Base-by-base conservation (phyloP, 2,888 invertebrate species). In the Caenorhabditis sp. region DNA sequence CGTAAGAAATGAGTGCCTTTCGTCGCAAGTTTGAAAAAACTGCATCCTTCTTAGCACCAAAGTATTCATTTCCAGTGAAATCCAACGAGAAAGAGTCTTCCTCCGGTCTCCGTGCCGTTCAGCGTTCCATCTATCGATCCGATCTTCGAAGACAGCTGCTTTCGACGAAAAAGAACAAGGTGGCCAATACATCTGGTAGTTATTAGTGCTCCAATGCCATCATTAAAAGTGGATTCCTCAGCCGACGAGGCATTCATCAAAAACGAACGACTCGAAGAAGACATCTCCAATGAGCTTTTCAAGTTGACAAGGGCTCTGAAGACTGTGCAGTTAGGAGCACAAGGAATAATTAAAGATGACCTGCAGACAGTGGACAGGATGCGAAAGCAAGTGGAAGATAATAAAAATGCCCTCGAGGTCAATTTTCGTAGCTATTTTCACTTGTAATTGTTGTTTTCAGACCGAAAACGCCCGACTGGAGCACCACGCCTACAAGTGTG, bases 211-310 rank as follows among this genome's bases (percentile, higher is more conserved):
- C 20, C 6, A 2, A 7, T 20, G 32, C 17, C 35, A 27, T 9
- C 27, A 5, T 24, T 8, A 30, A 20, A 5, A 8, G 35, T 46
- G 24, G 9, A 37, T 30, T 24, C 2, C 13, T 9, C 56, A 48
- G 70, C 58, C 78, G 95, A 95, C 89, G 93, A 93, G 26, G 90
- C 95, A 11, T 91, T 96, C 61, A 93, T 94, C 88, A 94, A 94
- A 89, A 95, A 97, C 89, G 93, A 94, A 87, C 93, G 93, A 81
- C 93, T 94, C 90, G 96, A 97, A 89, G 95, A 95, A 87, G 94
- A 94, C 89, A 93, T 97, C 24, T 95, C 96, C 0, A 94, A 95
- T 85, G 95, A 96, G 87, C 95, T 98, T 94, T 91, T 97, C n/a
- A 91, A 93, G 68, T 92, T 96, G 83, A 94, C 96, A 0, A 93